Conservation (phyloP, 1,140 invertebrate species). For the Atta texana region DNA sequence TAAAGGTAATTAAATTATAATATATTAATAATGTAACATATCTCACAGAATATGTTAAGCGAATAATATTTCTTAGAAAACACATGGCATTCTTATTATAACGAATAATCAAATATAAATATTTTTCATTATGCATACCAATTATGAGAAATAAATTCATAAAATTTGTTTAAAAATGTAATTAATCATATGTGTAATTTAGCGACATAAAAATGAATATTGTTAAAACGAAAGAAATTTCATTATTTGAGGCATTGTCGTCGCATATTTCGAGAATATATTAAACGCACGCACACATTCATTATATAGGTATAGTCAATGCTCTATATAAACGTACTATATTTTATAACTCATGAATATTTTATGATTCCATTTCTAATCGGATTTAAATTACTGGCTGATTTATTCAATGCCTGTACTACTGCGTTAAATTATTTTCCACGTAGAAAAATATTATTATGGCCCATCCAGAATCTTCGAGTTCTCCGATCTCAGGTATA, state of each 20-base stretch:
- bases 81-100: neutral
- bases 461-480: neutral
- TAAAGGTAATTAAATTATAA: neutral
- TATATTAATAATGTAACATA: neutral
- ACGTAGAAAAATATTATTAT: neutral
- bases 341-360: neutral
- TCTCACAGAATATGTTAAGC: no score
- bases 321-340: neutral
- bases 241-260: neutral
- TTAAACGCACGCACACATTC: neutral
- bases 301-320: neutral
- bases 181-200: neutral
- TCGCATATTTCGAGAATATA: neutral
- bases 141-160: neutral
- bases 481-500: neutral
- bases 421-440: neutral
- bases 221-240: neutral
- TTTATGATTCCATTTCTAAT: neutral
- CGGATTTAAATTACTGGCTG: neutral
- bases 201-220: conserved; percentile 1
- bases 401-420: neutral
- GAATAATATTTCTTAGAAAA: no score
- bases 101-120: neutral
- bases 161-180: conserved; percentile 15
- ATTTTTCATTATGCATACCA: neutral